Base-by-base conservation (phyloP, 2,797 vertebrate genomes). In the Sebastes hubbsi region DNA sequence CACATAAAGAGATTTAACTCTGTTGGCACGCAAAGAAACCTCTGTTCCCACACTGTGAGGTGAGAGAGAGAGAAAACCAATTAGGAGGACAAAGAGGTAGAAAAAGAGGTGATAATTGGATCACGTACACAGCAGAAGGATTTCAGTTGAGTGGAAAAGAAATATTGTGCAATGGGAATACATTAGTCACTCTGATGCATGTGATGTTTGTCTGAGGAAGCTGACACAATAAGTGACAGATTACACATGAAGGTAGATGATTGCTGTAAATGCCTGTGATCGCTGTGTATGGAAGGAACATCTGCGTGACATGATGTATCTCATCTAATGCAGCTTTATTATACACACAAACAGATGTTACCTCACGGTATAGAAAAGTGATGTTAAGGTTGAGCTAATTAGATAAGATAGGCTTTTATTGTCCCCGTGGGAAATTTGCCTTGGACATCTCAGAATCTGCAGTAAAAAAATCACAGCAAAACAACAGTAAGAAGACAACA, bases 181-280 rank as follows among this genome's bases (percentile, higher is more conserved):
- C 8, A 27, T 69, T 54, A 64, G 25, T 61, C 27, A 13, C 42
- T 52, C 25, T 60, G 0, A 46, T 55, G 22, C 13, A 77, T 77
- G 36, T 77, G 52, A 55, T 62, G 54, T 66, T 79, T 76, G 54
- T 74, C 30, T 75, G 56, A 67, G 27, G 22, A 27, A 56, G 56
- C 5, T 34, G 22, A 82, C 68, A 83, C 56, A 91, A 81, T 90
- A 67, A 78, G 86, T 91, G 65, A 93, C 63, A 84, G 67, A 90
- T 93, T 91, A 81, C 32, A 90, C 25, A n/a, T 59, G 20, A 56
- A 29, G 30, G 86, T 90, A 72, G 84, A 91, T 89, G 78, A 88
- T 88, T 91, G 8, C 62, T 73, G 16, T 62, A 12, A 58, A 78
- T 77, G 52, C 52, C 29, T 38, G 64, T 64, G 29, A 20, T 63